Evolutionary conservation across 2,113 vertebrate species (phyloP).

Genomic region (Drymodes brunneopygia): DNA sequence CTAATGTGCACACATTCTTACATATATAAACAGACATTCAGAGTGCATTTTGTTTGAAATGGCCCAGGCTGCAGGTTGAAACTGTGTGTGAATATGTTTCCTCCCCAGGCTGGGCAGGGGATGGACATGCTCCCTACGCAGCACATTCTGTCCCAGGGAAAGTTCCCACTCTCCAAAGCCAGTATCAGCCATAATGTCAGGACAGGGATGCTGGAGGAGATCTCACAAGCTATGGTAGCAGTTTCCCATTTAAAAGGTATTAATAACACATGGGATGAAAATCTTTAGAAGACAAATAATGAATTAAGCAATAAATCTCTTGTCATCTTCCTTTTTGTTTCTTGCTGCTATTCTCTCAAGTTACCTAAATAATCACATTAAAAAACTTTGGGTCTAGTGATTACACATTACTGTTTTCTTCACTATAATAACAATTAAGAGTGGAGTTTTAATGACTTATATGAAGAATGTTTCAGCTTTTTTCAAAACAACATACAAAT

Average conservation of each 20-base stretch:
- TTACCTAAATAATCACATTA: not conserved
- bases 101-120: not conserved
- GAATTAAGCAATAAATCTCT: not conserved
- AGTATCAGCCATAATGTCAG: not conserved
- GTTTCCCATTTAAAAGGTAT: not conserved
- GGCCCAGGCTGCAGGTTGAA: not conserved
- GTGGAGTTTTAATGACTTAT: not conserved
- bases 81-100: accelerated
- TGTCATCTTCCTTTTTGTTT: not conserved
- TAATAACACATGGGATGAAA: not conserved
- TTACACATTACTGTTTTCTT: not conserved
- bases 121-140: accelerated
- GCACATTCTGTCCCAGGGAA: not conserved
- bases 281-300: not conserved
- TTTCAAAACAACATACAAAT: not conserved
- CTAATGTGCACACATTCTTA: not conserved
- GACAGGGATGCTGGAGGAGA: not conserved
- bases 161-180: not conserved
- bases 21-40: not conserved
- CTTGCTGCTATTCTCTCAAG: not conserved
- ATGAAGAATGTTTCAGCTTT: not conserved
- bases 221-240: not conserved
- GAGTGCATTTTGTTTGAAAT: not conserved
- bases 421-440: not conserved
- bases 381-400: not conserved